phyloP scores from a whole-genome alignment of 2,797 vertebrate genomes.

The Danio kyathit region DNA sequence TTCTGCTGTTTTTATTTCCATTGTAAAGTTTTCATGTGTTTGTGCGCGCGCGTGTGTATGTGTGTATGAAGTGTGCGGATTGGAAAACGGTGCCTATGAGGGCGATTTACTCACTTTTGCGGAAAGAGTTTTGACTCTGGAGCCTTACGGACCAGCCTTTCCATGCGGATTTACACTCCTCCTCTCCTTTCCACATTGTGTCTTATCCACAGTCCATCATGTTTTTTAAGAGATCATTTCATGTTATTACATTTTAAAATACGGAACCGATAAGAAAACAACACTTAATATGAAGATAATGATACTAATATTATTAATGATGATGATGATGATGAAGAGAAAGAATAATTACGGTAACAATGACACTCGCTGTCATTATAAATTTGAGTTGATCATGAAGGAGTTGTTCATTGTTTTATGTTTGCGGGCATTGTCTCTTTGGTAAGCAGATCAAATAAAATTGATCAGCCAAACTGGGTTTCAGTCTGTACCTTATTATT shows the following conservation, averaged over 20 bases:
- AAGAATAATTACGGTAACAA: slow-evolving; percentile 37
- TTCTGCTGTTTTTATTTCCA: slow-evolving; percentile 46
- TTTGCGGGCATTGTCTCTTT: slow-evolving; percentile 93
- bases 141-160: slow-evolving; percentile 57
- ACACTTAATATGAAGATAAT: slow-evolving; percentile 46
- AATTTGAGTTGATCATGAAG: slow-evolving; percentile 73
- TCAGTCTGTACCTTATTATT: slow-evolving; percentile 4
- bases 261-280: slow-evolving; percentile 58
- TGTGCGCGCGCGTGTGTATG: slow-evolving; percentile 24
- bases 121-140: slow-evolving; percentile 45
- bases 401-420: slow-evolving; percentile 82
- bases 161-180: slow-evolving; percentile 45
- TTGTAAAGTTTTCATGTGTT: slow-evolving; percentile 33
- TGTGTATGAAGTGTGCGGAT: slow-evolving; percentile 32
- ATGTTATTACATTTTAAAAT: slow-evolving; percentile 56
- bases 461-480: slow-evolving; percentile 74
- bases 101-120: slow-evolving; percentile 61
- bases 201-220: slow-evolving; percentile 55
- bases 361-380: slow-evolving; percentile 66
- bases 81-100: slow-evolving; percentile 46
- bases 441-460: slow-evolving; percentile 91
- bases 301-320: slow-evolving; percentile 51
- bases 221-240: slow-evolving; percentile 58
- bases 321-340: slow-evolving; percentile 20
- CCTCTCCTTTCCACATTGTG: slow-evolving; percentile 39